Base-by-base conservation (phyloP, 30 jellyfish, hydroid and myxozoan species). In the Aurelia aurita complex sp. Pacific region DNA sequence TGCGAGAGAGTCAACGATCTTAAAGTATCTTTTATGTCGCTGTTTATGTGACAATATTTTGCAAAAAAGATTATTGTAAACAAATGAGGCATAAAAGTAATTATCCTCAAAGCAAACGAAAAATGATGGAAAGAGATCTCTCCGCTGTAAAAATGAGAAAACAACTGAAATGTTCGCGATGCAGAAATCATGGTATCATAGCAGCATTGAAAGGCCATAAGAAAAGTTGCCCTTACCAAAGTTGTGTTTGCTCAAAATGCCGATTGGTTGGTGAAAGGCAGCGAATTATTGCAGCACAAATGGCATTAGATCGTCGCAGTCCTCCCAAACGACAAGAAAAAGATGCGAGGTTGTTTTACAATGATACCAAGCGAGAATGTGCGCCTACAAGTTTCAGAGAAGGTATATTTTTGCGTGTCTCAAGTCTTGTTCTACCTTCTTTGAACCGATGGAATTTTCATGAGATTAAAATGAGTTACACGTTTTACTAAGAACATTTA, bases 241-340 rank as follows among this genome's bases (percentile, higher is more conserved):
- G 70, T 19, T 84, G 93, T 64, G n/a, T 73, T 51, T 84, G 93
- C 76, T 73, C 93, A 11, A 73, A 84, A 84, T 84, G 93, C 82
- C 38, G 60, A 15, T 55, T 84, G 57, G 82, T 72, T 64, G 77
- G 81, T 32, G 87, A 84, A 19, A 84, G 65, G n/a, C 93, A 73
- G 38, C 59, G 87, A 61, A 64, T 84, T 38, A 42, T 61, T 63
- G 87, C 93, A 1, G 87, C 93, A 5, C 93, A 84, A 52, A 64
- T 72, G 65, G 87, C 87, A 2, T 32, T 84, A 50, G 82, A 84
- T 51, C 81, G 89, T 10, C 63, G 75, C 33, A 66, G 29, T 12
- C 72, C 40, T 5, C n/a, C 77, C 5, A 79, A 65, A 52, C 29
- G 16, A 1, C 29, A 50, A 29, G 68, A 38, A 13, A 79, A 64